Base-by-base conservation (phyloP, 1,140 invertebrate species). In the Kradibia gibbosae region DNA sequence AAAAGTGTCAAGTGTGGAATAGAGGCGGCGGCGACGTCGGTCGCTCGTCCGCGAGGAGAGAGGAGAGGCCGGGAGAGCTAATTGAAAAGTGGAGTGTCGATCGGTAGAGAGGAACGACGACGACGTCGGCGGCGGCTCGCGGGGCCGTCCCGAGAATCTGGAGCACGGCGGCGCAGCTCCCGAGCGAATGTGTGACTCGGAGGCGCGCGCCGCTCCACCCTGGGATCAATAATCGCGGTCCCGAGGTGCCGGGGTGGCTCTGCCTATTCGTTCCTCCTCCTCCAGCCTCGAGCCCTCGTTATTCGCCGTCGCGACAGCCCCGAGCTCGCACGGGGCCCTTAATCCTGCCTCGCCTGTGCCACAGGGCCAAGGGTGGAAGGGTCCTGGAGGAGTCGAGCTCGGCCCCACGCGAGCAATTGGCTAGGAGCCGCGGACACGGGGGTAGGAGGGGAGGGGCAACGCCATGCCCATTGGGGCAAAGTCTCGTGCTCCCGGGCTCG, bases 201-300 rank as follows among this genome's bases (percentile, higher is more conserved):
- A 48, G 72, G 62, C 60, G 34, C 39, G 45, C 45, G 36, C 39
- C 57, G 65, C 36, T 42, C 28, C 77, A 39, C 36, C 45, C 39
- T 67, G 65, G 83, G 88, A 89, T 89, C 88, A 89, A 89, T 89
- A 89, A 88, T 88, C 84, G 85, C 87, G 87, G 76, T 86, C 88
- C 86, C 86, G 86, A 86, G 87, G 81, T 78, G 75, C 25, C 3
- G 20, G 8, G 25, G 8, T 7, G 60, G 8, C 75, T 77, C 48
- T 4, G n/a, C 10, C 57, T 31, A 22, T 3, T 13, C 39, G 3
- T 22, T 22, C 62, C 34, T 20, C 25, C 42, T 48, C 62, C 15
- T n/a, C 10, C 1, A 42, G 5, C 25, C 31, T 0, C 0, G 48
- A n/a, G 25, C 74, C 22, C 74, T 76, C 1, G 15, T 42, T 10